phyloP scores from a whole-genome alignment of 2,888 invertebrate species.

The Eilema sororculum region DNA sequence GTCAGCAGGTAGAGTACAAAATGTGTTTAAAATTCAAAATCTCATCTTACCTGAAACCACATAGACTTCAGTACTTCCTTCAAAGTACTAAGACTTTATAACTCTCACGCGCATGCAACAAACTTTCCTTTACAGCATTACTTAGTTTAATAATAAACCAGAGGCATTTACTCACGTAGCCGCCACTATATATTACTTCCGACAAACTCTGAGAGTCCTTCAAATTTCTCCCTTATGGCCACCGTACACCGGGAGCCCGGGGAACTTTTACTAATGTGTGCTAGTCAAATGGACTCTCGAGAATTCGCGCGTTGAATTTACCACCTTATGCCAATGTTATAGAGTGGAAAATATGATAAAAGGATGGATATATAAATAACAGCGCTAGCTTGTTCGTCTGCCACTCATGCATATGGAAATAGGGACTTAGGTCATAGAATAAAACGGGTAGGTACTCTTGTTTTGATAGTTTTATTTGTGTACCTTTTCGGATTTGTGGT shows the following conservation, averaged over 20 bases:
- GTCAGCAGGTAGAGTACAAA: background rate
- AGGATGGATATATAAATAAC: constrained; percentile 62
- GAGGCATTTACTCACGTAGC: constrained; percentile 24
- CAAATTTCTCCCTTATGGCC: constrained; percentile 56
- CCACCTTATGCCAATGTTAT: constrained; percentile 62
- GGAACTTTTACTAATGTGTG: constrained; percentile 85
- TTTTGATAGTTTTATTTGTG: constrained; percentile 62
- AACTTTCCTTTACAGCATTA: constrained; percentile 24
- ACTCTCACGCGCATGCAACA: constrained; percentile 15
- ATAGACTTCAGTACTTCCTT: background rate
- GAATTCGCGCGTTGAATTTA: constrained; percentile 68
- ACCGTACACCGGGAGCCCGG: constrained; percentile 69
- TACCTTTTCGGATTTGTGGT: constrained; percentile 56
- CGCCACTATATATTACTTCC: constrained; percentile 29
- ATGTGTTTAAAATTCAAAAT: background rate
- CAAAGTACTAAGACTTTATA: constrained; percentile 8
- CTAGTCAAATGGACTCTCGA: constrained; percentile 86
- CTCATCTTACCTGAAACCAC: background rate
- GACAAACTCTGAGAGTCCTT: constrained; percentile 47
- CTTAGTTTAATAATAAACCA: constrained; percentile 26
- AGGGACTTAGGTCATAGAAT: constrained; percentile 80
- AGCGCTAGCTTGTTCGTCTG: constrained; percentile 64
- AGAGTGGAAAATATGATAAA: constrained; percentile 66
- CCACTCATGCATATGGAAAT: constrained; percentile 85
- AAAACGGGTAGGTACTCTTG: constrained; percentile 54